Evolutionary conservation across 1,140 invertebrate species (phyloP).

Genomic region (Leptopilina clavipes): DNA sequence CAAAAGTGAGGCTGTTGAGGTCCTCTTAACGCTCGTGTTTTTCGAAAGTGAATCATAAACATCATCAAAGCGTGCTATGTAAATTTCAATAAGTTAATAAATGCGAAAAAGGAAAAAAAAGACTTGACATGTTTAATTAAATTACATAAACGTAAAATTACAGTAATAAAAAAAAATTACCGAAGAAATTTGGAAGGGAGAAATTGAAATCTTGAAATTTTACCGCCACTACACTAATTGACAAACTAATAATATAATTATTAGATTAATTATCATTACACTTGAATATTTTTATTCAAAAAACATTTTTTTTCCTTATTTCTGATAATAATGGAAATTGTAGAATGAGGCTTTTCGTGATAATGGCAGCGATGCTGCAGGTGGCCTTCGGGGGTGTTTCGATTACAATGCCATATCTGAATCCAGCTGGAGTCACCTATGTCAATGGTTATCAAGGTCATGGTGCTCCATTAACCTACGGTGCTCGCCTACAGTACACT

Average conservation of each 20-base stretch:
- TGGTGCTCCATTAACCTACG: slow-evolving; percentile 57
- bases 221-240: no score
- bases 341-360: slow-evolving; percentile 65
- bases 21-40: background rate
- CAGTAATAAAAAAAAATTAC: no score
- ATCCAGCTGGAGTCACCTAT: slow-evolving; percentile 74
- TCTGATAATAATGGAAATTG: background rate
- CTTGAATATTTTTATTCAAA: no score
- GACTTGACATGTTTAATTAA: no score
- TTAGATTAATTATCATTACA: no score
- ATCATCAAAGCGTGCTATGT: background rate
- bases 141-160: no score
- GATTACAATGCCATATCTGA: slow-evolving; percentile 71
- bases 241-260: no score
- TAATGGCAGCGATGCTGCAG: slow-evolving; percentile 65
- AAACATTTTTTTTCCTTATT: no score
- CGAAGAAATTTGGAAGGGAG: no score
- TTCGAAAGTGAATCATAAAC: slow-evolving; percentile 8
- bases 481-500: slow-evolving; percentile 45
- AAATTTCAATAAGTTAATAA: background rate
- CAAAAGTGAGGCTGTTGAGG: slow-evolving; percentile 4
- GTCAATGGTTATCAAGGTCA: slow-evolving; percentile 60
- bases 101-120: no score
- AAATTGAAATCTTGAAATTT: no score
- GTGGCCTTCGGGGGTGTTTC: slow-evolving; percentile 61